Conservation (phyloP, 2,113 vertebrate genomes). For the Epinephelus lanceolatus region DNA sequence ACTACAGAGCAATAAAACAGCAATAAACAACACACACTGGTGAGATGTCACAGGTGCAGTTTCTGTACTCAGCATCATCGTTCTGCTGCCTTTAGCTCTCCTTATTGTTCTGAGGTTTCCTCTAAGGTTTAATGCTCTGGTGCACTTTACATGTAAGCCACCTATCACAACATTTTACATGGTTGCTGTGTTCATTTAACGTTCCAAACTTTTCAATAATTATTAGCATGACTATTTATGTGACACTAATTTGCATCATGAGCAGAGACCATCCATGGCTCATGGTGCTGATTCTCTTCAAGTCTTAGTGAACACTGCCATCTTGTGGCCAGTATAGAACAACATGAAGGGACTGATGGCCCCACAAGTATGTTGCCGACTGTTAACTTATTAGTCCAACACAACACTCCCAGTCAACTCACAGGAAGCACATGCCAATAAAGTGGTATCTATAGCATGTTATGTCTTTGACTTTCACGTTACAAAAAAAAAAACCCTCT, state of each 20-base stretch:
- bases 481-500: not conserved
- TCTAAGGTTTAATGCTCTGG: constrained; percentile 10
- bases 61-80: not conserved
- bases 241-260: not conserved
- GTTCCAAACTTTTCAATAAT: not conserved
- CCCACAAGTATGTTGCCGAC: no score
- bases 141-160: not conserved
- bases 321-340: constrained; percentile 57
- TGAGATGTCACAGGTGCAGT: not conserved
- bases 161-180: not conserved
- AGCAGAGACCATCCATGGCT: not conserved
- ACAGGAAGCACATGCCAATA: no score
- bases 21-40: not conserved
- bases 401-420: no score
- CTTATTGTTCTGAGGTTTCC: not conserved
- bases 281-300: not conserved
- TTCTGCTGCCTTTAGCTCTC: not conserved
- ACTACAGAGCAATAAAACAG: not conserved
- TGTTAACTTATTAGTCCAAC: no score
- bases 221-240: not conserved
- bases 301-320: constrained; percentile 54
- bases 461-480: not conserved
- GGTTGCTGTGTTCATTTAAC: not conserved
- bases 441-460: not conserved
- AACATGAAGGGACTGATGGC: not conserved